A percentile compares a stretch with the other conserved stretches of the same genome.
phyloP scores from a whole-genome alignment of 2,797 vertebrate genomes.

The Parauchenoglanis ngamensis region DNA sequence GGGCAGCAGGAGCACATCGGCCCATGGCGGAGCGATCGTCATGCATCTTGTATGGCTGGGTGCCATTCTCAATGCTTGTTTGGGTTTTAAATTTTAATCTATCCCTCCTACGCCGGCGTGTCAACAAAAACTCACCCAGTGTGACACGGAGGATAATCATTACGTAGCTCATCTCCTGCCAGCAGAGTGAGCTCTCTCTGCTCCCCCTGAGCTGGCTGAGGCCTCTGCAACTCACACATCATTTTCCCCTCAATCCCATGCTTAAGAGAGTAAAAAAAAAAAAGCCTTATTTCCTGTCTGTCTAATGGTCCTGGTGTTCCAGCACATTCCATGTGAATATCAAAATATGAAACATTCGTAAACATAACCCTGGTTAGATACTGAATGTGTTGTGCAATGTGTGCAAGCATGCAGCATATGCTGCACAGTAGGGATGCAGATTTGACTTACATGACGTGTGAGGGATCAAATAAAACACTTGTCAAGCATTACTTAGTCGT shows the following conservation, averaged over 20 bases:
- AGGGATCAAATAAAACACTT: not conserved
- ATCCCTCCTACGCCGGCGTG: conserved; percentile 44
- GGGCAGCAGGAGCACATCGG: conserved; percentile 85
- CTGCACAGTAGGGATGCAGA: not conserved
- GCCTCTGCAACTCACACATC: conserved; percentile 7
- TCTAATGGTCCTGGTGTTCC: not conserved
- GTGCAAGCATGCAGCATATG: conserved; percentile 12
- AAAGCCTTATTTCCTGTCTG: not conserved
- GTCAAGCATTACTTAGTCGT: not conserved
- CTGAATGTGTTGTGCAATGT: not conserved
- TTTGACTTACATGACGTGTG: not conserved
- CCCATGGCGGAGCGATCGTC: conserved; percentile 62
- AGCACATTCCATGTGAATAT: conserved; percentile 2
- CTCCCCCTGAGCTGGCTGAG: conserved; percentile 20
- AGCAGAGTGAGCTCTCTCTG: conserved; percentile 30
- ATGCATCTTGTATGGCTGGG: conserved; percentile 52
- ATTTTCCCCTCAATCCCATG: not conserved
- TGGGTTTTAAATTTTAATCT: conserved; percentile 66
- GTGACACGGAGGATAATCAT: conserved; percentile 52
- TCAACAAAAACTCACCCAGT: conserved; percentile 50
- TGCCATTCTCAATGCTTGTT: conserved; percentile 55
- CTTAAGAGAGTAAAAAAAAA: not conserved
- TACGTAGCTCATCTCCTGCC: conserved; percentile 56
- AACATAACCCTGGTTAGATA: not conserved
- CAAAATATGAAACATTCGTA: conserved; percentile 18